Evolutionary conservation across 2,113 vertebrate species (phyloP).

Genomic region (Chrysemys picta): DNA sequence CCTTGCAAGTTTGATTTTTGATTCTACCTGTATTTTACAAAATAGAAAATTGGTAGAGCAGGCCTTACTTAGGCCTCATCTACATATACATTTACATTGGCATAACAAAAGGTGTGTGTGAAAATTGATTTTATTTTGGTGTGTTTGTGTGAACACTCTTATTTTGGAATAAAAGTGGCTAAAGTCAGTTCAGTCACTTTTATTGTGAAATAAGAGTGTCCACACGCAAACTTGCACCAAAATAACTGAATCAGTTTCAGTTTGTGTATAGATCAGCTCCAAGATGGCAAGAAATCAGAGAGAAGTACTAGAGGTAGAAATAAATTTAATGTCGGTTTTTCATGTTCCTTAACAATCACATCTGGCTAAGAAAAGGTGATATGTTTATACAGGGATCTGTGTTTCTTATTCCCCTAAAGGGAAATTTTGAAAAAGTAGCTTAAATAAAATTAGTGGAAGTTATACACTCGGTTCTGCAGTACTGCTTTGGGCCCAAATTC

Average conservation of each 20-base stretch:
- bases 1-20: neutral
- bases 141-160: neutral
- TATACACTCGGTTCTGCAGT: neutral
- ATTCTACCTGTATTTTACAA: neutral
- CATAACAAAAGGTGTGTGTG: neutral
- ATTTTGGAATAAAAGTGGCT: neutral
- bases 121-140: neutral
- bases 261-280: constrained; percentile 48
- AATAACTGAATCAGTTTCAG: constrained; percentile 34
- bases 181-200: neutral
- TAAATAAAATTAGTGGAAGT: neutral
- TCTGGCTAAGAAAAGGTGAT: neutral
- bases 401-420: neutral
- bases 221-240: neutral
- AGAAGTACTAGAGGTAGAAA: constrained; percentile 16
- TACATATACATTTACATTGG: neutral
- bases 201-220: constrained; percentile 22
- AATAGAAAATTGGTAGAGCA: neutral
- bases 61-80: neutral
- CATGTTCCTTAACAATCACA: neutral
- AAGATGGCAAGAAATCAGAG: neutral
- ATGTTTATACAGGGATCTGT: neutral
- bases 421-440: neutral
- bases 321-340: constrained; percentile 6
- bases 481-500: neutral